Percentiles rank a stretch among this genome's conserved stretches.
phyloP scores from a whole-genome alignment of 2,113 vertebrate species.

The Mustela nigripes region DNA sequence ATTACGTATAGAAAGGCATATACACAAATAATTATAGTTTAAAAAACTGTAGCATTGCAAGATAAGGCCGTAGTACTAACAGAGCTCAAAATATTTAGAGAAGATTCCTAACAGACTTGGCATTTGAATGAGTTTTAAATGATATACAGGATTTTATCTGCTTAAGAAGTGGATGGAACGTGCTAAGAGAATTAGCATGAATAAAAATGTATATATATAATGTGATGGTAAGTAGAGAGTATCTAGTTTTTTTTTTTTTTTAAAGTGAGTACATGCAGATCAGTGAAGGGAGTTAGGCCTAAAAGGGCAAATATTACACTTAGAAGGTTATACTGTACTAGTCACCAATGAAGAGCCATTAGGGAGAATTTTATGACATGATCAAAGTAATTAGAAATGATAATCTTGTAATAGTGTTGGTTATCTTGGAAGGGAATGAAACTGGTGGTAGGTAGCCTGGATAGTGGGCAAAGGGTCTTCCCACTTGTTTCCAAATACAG shows the following conservation, averaged over 20 bases:
- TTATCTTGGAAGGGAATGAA: conserved; percentile 5
- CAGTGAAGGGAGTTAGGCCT: background rate
- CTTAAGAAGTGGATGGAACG: background rate
- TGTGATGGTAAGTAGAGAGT: background rate
- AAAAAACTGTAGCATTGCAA: background rate
- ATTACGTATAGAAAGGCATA: background rate
- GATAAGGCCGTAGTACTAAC: background rate
- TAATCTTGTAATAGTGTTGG: background rate
- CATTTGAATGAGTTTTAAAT: conserved; percentile 24
- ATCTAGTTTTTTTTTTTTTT: background rate
- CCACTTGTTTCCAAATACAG: background rate
- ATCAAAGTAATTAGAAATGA: background rate
- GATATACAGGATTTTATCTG: background rate
- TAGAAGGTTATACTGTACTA: background rate
- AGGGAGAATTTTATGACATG: background rate
- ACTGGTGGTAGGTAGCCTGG: background rate
- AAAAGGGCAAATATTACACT: conserved; percentile 33
- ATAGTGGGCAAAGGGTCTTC: background rate
- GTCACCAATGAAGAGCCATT: background rate
- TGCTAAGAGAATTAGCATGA: background rate
- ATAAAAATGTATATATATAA: background rate
- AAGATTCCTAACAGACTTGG: background rate
- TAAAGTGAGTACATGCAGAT: background rate
- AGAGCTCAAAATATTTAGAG: background rate
- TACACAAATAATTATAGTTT: background rate